Conservation (phyloP, 2,113 vertebrate genomes). For the Psammodynastes pulverulentus region DNA sequence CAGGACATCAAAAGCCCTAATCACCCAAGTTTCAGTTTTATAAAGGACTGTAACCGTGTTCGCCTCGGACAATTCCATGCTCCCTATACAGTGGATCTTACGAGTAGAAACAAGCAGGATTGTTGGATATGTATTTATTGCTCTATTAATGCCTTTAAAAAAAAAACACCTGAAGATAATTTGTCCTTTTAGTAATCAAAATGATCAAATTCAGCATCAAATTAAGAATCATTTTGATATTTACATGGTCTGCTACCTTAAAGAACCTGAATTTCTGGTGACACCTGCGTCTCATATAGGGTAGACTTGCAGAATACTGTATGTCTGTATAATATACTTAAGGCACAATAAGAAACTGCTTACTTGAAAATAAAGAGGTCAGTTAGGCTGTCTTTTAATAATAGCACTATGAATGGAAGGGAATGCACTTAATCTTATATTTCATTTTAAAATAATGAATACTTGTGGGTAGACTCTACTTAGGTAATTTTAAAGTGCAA, state of each 20-base stretch:
- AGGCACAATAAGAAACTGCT: neutral
- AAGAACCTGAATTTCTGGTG: neutral
- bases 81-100: neutral
- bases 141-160: neutral
- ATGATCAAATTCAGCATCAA: neutral
- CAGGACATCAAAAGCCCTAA: neutral
- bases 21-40: neutral
- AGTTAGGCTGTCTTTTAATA: neutral
- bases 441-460: constrained; percentile 12
- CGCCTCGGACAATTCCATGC: neutral
- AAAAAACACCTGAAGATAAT: neutral
- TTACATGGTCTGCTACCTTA: neutral
- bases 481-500: neutral
- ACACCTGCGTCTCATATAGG: neutral
- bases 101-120: neutral
- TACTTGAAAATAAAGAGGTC: neutral
- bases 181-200: neutral
- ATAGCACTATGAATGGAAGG: neutral
- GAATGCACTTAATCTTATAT: neutral
- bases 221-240: neutral
- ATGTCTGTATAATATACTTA: neutral
- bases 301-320: neutral
- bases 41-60: neutral
- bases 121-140: neutral
- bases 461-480: constrained; percentile 1